A percentile compares a stretch with the other conserved stretches of the same genome.
Conservation (phyloP, 1,140 invertebrate genomes). For the Aphelenchoides avenae region DNA sequence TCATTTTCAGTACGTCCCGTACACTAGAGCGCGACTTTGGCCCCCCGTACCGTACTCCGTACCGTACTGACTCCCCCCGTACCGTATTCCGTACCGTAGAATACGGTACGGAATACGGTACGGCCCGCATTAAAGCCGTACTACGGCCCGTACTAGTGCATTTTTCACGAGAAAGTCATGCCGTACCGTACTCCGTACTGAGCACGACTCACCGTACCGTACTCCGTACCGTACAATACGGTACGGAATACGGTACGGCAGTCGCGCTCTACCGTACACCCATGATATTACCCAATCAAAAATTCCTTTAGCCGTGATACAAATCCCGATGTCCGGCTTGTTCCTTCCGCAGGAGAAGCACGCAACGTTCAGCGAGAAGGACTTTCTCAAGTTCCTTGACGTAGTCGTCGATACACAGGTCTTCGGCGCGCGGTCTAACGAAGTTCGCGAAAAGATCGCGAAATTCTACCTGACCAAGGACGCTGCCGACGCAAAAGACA, state of each 20-base stretch:
- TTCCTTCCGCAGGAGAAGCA: constrained; percentile 19
- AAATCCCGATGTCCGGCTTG: neutral
- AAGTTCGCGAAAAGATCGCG: constrained; percentile 29
- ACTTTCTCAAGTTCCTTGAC: constrained; percentile 24
- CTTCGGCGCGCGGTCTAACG: constrained; percentile 14
- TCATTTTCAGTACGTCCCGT: constrained; percentile 1
- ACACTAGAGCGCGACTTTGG: too few species aligned
- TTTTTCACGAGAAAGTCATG: too few species aligned
- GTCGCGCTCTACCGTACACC: too few species aligned
- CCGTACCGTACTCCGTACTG: too few species aligned
- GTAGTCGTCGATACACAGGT: constrained; percentile 17
- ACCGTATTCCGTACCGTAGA: neutral
- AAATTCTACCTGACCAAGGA: constrained; percentile 27
- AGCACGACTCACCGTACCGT: too few species aligned
- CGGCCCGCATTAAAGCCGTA: too few species aligned
- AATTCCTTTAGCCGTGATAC: neutral
- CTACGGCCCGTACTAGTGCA: too few species aligned
- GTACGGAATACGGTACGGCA: too few species aligned
- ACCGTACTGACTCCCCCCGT: neutral
- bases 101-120: constrained; percentile 11
- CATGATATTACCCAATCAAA: too few species aligned
- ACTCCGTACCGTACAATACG: too few species aligned
- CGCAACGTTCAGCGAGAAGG: constrained; percentile 13
- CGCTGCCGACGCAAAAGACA: constrained; percentile 5
- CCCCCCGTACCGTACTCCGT: too few species aligned